These are phyloP conservation scores for Phania funesta DNA, from an alignment of 2,888 invertebrate genomes.

Conservation along the genomic window DNA sequence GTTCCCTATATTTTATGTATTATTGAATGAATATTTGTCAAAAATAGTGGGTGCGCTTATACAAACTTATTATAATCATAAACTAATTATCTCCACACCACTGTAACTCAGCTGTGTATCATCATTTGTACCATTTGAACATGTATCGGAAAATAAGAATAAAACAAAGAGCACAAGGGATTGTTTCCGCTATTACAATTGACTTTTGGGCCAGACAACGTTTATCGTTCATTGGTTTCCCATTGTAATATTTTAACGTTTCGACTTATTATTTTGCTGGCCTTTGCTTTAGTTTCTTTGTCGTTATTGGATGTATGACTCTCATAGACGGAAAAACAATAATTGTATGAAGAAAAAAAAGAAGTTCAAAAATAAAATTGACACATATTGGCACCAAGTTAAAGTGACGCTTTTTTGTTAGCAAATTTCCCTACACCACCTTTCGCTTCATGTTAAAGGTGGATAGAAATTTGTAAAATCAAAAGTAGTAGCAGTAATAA, in stretches of 20 bases:
- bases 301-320: background rate
- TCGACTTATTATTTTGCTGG: slow-evolving; percentile 59
- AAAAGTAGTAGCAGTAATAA: background rate
- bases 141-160: slow-evolving; percentile 6
- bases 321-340: slow-evolving; percentile 22
- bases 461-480: background rate
- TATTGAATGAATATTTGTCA: too few species aligned
- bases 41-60: too few species aligned
- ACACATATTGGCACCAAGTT: slow-evolving; percentile 57
- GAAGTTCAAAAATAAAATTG: slow-evolving; percentile 32
- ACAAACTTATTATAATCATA: too few species aligned
- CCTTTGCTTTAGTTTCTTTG: slow-evolving; percentile 52
- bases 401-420: slow-evolving; percentile 55
- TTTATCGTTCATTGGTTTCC: slow-evolving; percentile 50
- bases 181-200: slow-evolving; percentile 37
- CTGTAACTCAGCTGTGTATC: background rate
- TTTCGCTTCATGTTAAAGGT: slow-evolving; percentile 15
- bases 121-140: slow-evolving; percentile 17
- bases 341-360: slow-evolving; percentile 7
- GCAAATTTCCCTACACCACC: slow-evolving; percentile 12
- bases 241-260: slow-evolving; percentile 40
- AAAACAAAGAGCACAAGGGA: slow-evolving; percentile 29
- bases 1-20: too few species aligned
- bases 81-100: background rate
- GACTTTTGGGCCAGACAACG: slow-evolving; percentile 48